These are phyloP conservation scores for Notospermus geniculatus DNA, from an alignment of 1,140 invertebrate genomes.

Conservation along the genomic window DNA sequence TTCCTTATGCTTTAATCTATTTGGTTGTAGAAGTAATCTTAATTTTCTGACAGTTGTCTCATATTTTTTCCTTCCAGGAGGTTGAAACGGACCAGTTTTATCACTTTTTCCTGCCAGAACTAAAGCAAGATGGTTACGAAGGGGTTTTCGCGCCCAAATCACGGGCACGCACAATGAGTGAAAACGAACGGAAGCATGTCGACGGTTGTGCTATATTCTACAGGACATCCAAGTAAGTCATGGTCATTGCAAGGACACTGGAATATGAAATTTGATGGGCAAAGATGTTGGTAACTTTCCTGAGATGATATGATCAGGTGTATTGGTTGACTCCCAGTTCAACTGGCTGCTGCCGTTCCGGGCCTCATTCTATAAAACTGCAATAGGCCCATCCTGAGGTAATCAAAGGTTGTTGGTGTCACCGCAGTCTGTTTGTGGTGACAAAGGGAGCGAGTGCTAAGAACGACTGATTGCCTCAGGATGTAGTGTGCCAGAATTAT, in stretches of 20 bases:
- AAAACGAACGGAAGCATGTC: constrained; percentile 94
- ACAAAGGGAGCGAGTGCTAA: too few relatives aligned
- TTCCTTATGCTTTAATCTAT: neutral
- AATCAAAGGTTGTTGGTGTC: too few relatives aligned
- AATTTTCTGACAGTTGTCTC: neutral
- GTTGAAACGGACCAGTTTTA: constrained; percentile 99
- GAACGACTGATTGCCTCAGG: too few relatives aligned
- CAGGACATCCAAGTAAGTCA: constrained; percentile 80
- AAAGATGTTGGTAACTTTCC: too few relatives aligned
- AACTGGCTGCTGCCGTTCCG: too few relatives aligned
- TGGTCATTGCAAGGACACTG: constrained; percentile 44
- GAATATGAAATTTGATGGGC: too few relatives aligned
- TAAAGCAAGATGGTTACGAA: constrained; percentile 90
- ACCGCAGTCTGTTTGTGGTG: too few relatives aligned
- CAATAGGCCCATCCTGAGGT: too few relatives aligned
- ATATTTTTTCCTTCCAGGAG: constrained; percentile 69
- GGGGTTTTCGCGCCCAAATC: constrained; percentile 99
- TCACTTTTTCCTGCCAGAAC: constrained; percentile 91
- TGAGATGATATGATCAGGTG: too few relatives aligned
- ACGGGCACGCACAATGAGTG: constrained; percentile 96
- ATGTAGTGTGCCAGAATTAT: too few relatives aligned
- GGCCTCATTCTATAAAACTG: too few relatives aligned
- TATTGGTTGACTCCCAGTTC: too few relatives aligned
- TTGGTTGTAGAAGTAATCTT: neutral
- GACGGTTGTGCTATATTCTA: constrained; percentile 99